Evolutionary conservation across 2,888 invertebrate genomes (phyloP).

Genomic region (Drosophila cracens): DNA sequence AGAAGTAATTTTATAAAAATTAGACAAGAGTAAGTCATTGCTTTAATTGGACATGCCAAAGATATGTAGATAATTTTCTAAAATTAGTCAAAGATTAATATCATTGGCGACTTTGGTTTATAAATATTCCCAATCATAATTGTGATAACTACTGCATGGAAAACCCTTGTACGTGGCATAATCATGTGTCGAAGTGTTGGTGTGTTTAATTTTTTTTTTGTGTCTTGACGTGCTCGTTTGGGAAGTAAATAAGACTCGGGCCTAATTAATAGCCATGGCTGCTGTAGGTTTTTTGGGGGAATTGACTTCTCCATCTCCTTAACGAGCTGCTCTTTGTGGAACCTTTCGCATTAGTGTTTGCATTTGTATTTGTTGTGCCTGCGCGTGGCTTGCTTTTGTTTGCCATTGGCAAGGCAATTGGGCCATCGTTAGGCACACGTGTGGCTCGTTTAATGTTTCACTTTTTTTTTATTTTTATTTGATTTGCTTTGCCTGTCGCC

Average conservation of each 20-base stretch:
- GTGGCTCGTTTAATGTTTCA: constrained; percentile 69
- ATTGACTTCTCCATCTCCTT: constrained; percentile 2
- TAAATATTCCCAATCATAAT: constrained; percentile 10
- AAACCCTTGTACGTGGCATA: constrained; percentile 26
- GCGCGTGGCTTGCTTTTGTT: constrained; percentile 55
- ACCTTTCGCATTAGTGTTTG: constrained; percentile 19
- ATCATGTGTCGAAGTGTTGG: constrained; percentile 6
- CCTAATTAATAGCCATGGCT: constrained; percentile 39
- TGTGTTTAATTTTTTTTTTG: constrained; percentile 10
- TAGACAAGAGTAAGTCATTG: not conserved
- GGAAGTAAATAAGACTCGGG: constrained; percentile 33
- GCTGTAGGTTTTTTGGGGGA: constrained; percentile 2
- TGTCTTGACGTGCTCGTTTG: constrained; percentile 21
- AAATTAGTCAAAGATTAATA: not conserved
- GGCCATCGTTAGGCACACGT: constrained; percentile 80
- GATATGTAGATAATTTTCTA: not conserved
- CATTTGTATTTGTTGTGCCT: constrained; percentile 15
- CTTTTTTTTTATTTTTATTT: constrained; percentile 42
- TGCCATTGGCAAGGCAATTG: constrained; percentile 60
- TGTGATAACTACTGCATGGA: constrained; percentile 20
- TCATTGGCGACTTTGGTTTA: constrained; percentile 2
- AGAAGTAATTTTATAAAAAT: not conserved
- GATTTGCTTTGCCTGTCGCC: constrained; percentile 58
- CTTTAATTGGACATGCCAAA: not conserved
- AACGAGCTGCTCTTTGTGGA: constrained; percentile 37